phyloP scores from a whole-genome alignment of 2,113 vertebrate genomes.

The Urocitellus parryii region DNA sequence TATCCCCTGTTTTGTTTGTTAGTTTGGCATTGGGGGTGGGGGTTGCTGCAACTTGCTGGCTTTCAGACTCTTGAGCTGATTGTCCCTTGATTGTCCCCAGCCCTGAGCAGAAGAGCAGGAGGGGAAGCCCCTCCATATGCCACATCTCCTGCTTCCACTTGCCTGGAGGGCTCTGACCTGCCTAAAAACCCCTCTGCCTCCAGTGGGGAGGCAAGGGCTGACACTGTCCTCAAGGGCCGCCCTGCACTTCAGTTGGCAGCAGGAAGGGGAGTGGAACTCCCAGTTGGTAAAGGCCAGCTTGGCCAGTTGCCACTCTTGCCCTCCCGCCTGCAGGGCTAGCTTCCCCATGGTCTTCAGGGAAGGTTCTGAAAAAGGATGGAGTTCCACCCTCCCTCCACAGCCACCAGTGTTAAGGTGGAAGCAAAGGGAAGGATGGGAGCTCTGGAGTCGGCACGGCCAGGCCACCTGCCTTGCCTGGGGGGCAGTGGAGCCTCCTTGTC shows the following conservation, averaged over 20 bases:
- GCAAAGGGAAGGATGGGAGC: constrained; percentile 17
- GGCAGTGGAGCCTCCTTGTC: neutral
- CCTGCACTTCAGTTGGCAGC: constrained; percentile 9
- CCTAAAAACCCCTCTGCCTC: constrained; percentile 18
- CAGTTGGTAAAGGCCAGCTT: constrained; percentile 17
- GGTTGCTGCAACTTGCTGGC: constrained; percentile 75
- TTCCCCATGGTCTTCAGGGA: constrained; percentile 63
- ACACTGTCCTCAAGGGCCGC: constrained; percentile 40
- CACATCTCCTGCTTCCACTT: constrained; percentile 24
- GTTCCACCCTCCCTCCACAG: constrained; percentile 31
- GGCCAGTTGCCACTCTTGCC: constrained; percentile 35
- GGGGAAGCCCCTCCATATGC: neutral
- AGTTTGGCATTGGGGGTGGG: constrained; percentile 81
- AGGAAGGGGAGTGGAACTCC: constrained; percentile 47
- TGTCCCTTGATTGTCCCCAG: constrained; percentile 69
- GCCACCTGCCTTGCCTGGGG: constrained; percentile 21
- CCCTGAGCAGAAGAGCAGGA: constrained; percentile 68
- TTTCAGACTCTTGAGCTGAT: constrained; percentile 75
- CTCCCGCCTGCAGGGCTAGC: neutral
- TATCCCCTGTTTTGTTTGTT: constrained; percentile 82
- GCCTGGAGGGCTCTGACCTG: constrained; percentile 60
- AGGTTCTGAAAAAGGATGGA: constrained; percentile 27
- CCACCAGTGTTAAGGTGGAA: constrained; percentile 6
- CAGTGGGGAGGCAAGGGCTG: neutral
- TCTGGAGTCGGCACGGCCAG: neutral